Percentiles rank a stretch among this genome's conserved stretches.
phyloP scores from a whole-genome alignment of 1,140 invertebrate species.

The Aphidius ervi region DNA sequence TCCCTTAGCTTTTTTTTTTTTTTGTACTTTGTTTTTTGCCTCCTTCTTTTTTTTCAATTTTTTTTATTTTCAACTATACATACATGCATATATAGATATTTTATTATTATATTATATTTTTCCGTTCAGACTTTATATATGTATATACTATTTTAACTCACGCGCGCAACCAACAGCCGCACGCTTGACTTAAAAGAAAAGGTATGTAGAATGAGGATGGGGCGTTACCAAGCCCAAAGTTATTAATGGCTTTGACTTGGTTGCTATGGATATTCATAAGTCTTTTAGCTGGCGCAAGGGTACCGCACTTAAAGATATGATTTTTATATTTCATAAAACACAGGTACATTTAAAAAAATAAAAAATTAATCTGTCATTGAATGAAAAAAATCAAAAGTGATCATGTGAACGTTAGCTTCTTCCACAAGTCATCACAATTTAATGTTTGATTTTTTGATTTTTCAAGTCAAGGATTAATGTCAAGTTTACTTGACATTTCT shows the following conservation, averaged over 20 bases:
- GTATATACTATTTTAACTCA: constrained; percentile 5
- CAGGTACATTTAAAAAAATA: too few relatives aligned
- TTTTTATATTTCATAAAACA: constrained; percentile 37
- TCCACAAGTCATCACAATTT: too few relatives aligned
- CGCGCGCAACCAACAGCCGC: constrained; percentile 32
- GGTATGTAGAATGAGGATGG: constrained; percentile 49
- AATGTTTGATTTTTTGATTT: too few relatives aligned
- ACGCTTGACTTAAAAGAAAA: constrained; percentile 53
- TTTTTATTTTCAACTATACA: constrained; percentile 4
- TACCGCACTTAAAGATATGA: background rate
- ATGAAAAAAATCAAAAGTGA: too few relatives aligned
- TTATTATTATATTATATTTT: too few relatives aligned
- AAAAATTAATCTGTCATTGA: too few relatives aligned
- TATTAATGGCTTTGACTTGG: constrained; percentile 55
- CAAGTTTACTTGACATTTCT: too few relatives aligned
- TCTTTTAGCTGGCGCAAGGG: constrained; percentile 43
- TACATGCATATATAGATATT: background rate
- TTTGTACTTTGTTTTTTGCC: background rate
- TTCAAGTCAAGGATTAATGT: too few relatives aligned
- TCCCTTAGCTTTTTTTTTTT: too few relatives aligned
- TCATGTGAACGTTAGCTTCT: too few relatives aligned
- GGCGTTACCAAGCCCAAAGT: constrained; percentile 49
- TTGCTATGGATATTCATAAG: constrained; percentile 57
- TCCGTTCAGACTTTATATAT: background rate
- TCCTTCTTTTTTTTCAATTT: constrained; percentile 12